Evolutionary conservation across 2,797 vertebrate species (phyloP).

Genomic region (Cephalopachus bancanus): DNA sequence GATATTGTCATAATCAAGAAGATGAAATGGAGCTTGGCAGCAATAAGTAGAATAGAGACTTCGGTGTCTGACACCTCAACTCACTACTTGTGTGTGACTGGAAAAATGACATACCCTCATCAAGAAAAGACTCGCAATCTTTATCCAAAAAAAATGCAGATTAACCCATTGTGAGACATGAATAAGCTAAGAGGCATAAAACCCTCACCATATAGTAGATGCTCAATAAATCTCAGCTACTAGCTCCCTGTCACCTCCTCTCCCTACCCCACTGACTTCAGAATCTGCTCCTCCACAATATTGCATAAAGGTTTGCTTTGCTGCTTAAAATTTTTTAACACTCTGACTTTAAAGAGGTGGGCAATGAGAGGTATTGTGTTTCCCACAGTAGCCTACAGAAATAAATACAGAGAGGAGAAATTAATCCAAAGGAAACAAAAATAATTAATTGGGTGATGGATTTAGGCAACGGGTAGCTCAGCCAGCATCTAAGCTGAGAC

Average conservation of each 20-base stretch:
- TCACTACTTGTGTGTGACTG: too few species aligned
- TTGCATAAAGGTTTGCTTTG: background rate
- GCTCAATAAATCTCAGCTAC: fast-evolving
- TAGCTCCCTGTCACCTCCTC: background rate
- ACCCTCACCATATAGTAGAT: background rate
- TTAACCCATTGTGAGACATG: background rate
- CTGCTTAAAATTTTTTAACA: background rate
- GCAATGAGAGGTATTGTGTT: background rate
- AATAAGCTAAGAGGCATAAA: background rate
- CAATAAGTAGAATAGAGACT: fast-evolving
- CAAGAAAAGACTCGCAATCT: too few species aligned
- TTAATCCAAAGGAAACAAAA: background rate
- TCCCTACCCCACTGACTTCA: background rate
- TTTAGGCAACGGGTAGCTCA: background rate
- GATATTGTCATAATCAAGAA: background rate
- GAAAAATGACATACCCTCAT: background rate
- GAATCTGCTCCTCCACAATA: background rate
- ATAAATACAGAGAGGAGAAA: background rate
- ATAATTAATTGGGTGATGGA: background rate
- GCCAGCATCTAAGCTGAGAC: background rate
- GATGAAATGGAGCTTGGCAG: background rate
- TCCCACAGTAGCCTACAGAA: background rate
- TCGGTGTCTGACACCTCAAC: background rate
- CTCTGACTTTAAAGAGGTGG: background rate
- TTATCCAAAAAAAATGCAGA: background rate